Base-by-base conservation (phyloP, 2,888 invertebrate genomes). In the Drosophila pseudotakahashii region DNA sequence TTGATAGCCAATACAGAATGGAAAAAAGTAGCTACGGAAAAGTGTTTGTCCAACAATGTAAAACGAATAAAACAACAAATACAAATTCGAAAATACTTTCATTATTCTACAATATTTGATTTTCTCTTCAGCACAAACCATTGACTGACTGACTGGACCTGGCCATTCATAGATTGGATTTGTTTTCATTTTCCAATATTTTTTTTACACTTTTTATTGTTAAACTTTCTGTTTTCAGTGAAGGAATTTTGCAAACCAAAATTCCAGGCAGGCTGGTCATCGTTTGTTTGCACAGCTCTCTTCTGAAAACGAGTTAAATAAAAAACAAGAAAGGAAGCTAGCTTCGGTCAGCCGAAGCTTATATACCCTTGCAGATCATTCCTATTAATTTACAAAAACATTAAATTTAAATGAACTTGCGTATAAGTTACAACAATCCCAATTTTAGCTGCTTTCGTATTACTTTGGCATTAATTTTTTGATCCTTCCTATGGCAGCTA, bases 81-180 rank as follows among this genome's bases (percentile, higher is more conserved):
- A 7, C 32, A n/a, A 51, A 39, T 34, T 32, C 14, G 52, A 63
- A 81, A 64, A 83, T 61, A 52, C 66, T 72, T 81, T 60, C 55
- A 67, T 76, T 80, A 78, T 78, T 80, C 73, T 72, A 57, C 54
- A 73, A 57, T 61, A 62, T 79, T 80, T 75, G 78, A 73, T 73
- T 77, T 77, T 47, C 63, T 60, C 73, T 80, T 64, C 61, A 67
- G 34, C 50, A 55, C 63, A 48, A 47, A 34, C 23, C 37, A 73
- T 37, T 39, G 57, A 61, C 78, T 58, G 59, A 42, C 60, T 58
- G 63, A 60, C 66, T 55, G 59, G 47, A 30, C 36, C 57, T 37
- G 55, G 41, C 37, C 67, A 59, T 42, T 41, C 76, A 62, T 50
- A 66, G 61, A 72, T 72, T 66, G 47, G 13, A 52, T 54, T 39